A percentile compares a stretch with the other conserved stretches of the same genome.
phyloP scores from a whole-genome alignment of 1,140 invertebrate genomes.

The Drosophila chauvacae region DNA sequence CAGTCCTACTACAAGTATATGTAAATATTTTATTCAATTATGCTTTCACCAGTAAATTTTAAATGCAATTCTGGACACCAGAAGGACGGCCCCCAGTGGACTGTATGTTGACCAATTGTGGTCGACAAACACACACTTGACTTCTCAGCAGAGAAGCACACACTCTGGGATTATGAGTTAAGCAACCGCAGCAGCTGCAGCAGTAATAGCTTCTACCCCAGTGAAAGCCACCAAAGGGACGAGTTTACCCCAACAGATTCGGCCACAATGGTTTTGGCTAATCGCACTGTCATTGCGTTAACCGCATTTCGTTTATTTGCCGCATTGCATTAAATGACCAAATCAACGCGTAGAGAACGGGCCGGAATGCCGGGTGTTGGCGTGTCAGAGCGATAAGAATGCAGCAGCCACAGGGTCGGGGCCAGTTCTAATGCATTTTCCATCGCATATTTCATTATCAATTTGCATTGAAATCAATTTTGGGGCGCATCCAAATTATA shows the following conservation, averaged over 20 bases:
- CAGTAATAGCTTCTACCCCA: background rate
- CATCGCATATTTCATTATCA: conserved; percentile 47
- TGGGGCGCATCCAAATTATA: conserved; percentile 5
- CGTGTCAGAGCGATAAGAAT: conserved; percentile 28
- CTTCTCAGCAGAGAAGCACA: conserved; percentile 15
- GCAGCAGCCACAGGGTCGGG: background rate
- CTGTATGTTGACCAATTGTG: conserved; percentile 10
- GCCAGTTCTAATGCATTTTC: conserved; percentile 31
- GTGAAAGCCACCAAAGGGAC: conserved; percentile 5
- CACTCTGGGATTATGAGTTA: conserved; percentile 32
- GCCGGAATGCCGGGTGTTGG: conserved; percentile 8
- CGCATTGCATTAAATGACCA: conserved; percentile 46
- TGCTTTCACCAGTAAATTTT: background rate
- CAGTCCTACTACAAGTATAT: conserved; percentile 9
- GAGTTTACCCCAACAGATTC: conserved; percentile 2
- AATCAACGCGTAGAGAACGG: conserved; percentile 3
- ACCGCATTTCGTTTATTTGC: conserved; percentile 51
- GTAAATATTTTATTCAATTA: conserved; percentile 20
- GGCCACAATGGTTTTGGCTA: conserved; percentile 37
- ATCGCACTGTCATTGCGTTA: conserved; percentile 50
- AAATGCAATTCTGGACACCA: background rate
- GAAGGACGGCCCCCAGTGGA: background rate
- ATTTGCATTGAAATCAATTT: conserved; percentile 46
- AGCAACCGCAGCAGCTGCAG: conserved; percentile 27
- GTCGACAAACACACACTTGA: conserved; percentile 29